Percentiles rank a stretch among this genome's conserved stretches.
Conservation (phyloP, 2,888 invertebrate genomes). For the Palloptera scutellata region DNA sequence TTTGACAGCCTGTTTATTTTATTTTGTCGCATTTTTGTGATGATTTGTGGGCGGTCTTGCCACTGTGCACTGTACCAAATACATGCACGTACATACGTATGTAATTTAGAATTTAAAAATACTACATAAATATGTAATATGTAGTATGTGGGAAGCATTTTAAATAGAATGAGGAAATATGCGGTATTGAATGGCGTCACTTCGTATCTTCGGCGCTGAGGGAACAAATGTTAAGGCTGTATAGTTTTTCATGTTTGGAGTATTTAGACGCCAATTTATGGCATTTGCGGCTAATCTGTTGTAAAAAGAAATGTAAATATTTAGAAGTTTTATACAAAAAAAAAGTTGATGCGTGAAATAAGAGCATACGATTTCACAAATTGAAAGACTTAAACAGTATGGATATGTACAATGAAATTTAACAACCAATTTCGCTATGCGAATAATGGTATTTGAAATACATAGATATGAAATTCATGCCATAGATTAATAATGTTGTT, state of each 20-base stretch:
- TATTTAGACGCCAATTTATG: conserved; percentile 31
- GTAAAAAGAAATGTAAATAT: conserved; percentile 30
- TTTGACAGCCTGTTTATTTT: conserved; percentile 62
- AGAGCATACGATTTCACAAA: too few species aligned
- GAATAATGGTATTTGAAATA: not conserved
- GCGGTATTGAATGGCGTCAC: too few species aligned
- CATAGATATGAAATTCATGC: not conserved
- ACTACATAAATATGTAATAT: conserved; percentile 11
- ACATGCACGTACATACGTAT: not conserved
- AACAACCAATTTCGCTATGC: too few species aligned
- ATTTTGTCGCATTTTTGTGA: conserved; percentile 59
- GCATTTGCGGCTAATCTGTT: conserved; percentile 15
- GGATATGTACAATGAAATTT: too few species aligned
- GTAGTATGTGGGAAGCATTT: too few species aligned
- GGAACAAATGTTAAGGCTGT: conserved; percentile 1
- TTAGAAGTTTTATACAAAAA: conserved; percentile 21
- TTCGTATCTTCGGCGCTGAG: conserved; percentile 19
- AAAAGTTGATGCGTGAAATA: not conserved
- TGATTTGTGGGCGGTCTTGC: conserved; percentile 58
- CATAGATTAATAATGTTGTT: too few species aligned
- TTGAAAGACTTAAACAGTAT: too few species aligned
- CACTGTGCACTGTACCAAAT: too few species aligned
- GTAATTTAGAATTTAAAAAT: conserved; percentile 13
- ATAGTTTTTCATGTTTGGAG: conserved; percentile 18
- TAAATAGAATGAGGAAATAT: too few species aligned